Conservation (phyloP, 2,113 vertebrate species). For the Lepus americanus region DNA sequence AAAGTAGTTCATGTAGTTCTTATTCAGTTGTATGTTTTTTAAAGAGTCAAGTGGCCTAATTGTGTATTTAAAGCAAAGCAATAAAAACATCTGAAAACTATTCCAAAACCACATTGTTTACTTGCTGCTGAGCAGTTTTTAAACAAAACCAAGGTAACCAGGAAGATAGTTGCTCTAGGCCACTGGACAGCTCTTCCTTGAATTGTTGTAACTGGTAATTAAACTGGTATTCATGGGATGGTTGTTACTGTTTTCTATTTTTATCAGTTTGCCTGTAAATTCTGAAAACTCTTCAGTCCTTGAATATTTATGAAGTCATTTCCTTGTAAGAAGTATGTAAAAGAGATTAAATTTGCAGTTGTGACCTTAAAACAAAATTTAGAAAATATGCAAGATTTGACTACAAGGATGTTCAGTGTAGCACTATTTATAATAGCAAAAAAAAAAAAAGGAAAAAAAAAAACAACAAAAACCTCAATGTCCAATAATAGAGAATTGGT, state of each 20-base stretch:
- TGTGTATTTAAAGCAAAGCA: conserved; percentile 56
- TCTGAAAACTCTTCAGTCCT: conserved; percentile 64
- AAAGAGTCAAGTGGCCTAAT: neutral
- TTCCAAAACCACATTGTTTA: conserved; percentile 68
- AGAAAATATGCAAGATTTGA: neutral
- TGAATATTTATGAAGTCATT: conserved; percentile 64
- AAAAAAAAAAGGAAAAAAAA: neutral
- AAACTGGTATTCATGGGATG: conserved; percentile 40
- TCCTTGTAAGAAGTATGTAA: conserved; percentile 64
- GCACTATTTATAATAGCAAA: conserved; percentile 46
- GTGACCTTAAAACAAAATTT: conserved; percentile 60
- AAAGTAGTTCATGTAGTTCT: conserved; percentile 37
- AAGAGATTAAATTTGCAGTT: conserved; percentile 70
- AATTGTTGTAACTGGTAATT: conserved; percentile 80
- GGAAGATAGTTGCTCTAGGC: conserved; percentile 74
- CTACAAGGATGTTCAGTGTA: neutral
- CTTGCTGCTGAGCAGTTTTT: conserved; percentile 39
- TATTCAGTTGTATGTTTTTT: neutral
- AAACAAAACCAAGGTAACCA: conserved; percentile 55
- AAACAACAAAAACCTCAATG: neutral
- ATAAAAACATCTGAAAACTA: conserved; percentile 64
- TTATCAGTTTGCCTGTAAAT: conserved; percentile 72
- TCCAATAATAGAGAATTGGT: neutral
- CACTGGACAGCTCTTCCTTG: conserved; percentile 68
- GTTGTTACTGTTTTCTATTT: conserved; percentile 80